Evolutionary conservation across 1,140 invertebrate genomes (phyloP), one percentile per base, ranked within the genome.

Genomic region (Diorhabda sublineata): DNA sequence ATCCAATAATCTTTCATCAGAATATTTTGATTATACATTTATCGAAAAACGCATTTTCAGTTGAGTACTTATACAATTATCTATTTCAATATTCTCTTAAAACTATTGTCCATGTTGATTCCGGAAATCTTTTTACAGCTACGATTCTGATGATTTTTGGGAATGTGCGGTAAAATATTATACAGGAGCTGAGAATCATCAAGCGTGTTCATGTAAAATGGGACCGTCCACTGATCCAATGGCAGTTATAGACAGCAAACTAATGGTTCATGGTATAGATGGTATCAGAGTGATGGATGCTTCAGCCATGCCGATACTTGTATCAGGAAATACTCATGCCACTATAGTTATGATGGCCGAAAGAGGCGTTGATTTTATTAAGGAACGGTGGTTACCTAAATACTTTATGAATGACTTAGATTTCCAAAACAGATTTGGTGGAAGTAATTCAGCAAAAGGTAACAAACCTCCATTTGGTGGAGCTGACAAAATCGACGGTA

Each of bases 301-400:
- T 0, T 92, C 91, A 41, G 83, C 93, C n/a, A 92, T 93, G 88
- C 92, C 92, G 0, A 77, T 79, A 2, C 87, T 92, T 2, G 86
- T 87, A 2, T 90, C 89, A 2, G 92, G 92, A 5, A 94, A 94
- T 77, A 93, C 92, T 2, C 91, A 92, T 75, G 91, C 92, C 3
- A 90, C 92, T 0, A 84, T 86, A 26, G 89, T 94, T 45, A 94
- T 95, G 92, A 91, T 95, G 52, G 93, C 88, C 0, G 92, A 95
- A 76, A 87, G 90, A 69, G 91, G 88, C 2, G 87, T 91, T 0
- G 91, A 94, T 78, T 86, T 93, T 73, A 89, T 94, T 71, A 92
- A 91, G 76, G 84, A 85, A 68, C 83, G 86, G 52, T 92, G 71
- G 70, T 47, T 70, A 43, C 47, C 47, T 6, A 45, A 44, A 52